phyloP scores from a whole-genome alignment of 2,888 invertebrate species.

The Enchytraeus crypticus region DNA sequence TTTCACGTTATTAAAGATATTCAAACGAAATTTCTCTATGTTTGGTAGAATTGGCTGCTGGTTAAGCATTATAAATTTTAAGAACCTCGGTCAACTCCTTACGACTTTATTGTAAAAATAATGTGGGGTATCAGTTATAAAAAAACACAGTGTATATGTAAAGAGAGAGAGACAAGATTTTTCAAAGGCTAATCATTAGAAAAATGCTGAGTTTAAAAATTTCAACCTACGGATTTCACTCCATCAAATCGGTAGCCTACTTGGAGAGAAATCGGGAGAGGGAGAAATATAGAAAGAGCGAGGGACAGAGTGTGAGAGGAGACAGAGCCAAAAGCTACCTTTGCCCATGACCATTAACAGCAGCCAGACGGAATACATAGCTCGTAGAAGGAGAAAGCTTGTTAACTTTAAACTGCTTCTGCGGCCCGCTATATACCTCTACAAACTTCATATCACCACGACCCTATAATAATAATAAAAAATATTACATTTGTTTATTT shows the following conservation, averaged over 20 bases:
- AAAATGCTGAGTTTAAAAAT: too few relatives aligned
- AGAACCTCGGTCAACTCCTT: too few relatives aligned
- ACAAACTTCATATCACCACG: slow-evolving; percentile 57
- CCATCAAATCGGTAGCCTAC: too few relatives aligned
- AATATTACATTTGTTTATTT: too few relatives aligned
- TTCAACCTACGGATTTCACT: too few relatives aligned
- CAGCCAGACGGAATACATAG: slow-evolving; percentile 73
- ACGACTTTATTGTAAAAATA: too few relatives aligned
- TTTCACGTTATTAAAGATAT: too few relatives aligned
- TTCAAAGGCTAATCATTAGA: too few relatives aligned
- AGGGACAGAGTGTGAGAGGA: background rate
- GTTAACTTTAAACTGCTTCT: slow-evolving; percentile 65
- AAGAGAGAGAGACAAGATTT: background rate
- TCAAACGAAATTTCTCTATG: too few relatives aligned
- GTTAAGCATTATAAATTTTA: too few relatives aligned
- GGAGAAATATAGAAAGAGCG: background rate
- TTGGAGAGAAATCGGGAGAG: background rate
- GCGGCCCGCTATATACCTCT: slow-evolving; percentile 65
- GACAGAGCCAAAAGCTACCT: slow-evolving; percentile 20
- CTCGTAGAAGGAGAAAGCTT: slow-evolving; percentile 70
- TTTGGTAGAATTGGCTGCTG: too few relatives aligned
- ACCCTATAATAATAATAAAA: slow-evolving; percentile 28
- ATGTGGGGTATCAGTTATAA: too few relatives aligned
- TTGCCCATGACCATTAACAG: slow-evolving; percentile 64
- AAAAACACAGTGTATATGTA: background rate